Conservation (phyloP, 2,113 vertebrate species). For the Sus scrofa region DNA sequence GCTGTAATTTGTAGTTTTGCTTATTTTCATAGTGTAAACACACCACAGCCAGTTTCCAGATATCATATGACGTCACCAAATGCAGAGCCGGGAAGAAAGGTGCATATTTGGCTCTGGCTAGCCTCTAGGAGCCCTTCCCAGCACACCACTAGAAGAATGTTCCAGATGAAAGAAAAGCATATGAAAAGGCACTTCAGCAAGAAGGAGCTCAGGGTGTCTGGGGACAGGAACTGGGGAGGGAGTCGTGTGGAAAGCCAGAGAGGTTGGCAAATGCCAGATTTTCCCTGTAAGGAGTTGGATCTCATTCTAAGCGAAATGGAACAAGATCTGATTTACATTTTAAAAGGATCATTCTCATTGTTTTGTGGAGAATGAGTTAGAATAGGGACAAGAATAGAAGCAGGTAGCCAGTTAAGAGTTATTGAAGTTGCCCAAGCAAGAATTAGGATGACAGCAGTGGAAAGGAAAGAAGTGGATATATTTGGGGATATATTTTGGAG, state of each 20-base stretch:
- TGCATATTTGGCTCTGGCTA: not conserved
- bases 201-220: not conserved
- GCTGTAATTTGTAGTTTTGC: not conserved
- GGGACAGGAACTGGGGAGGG: not conserved
- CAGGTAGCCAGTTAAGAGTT: not conserved
- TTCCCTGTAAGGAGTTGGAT: not conserved
- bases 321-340: not conserved
- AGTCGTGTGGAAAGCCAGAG: not conserved
- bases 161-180: not conserved
- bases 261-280: not conserved
- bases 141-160: not conserved
- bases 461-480: not conserved
- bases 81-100: not conserved
- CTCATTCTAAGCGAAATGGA: not conserved
- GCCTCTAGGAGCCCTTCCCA: not conserved
- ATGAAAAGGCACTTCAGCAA: not conserved
- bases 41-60: not conserved
- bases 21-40: not conserved
- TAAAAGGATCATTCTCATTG: not conserved
- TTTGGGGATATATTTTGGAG: not conserved
- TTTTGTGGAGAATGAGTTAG: constrained; percentile 1
- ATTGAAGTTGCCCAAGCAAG: constrained; percentile 7
- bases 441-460: not conserved
- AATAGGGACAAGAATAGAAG: constrained; percentile 9
- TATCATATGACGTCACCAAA: not conserved